Evolutionary conservation across 2,888 invertebrate species (phyloP), one percentile per base, ranked within the genome.

Genomic region (Phasia obesa): DNA sequence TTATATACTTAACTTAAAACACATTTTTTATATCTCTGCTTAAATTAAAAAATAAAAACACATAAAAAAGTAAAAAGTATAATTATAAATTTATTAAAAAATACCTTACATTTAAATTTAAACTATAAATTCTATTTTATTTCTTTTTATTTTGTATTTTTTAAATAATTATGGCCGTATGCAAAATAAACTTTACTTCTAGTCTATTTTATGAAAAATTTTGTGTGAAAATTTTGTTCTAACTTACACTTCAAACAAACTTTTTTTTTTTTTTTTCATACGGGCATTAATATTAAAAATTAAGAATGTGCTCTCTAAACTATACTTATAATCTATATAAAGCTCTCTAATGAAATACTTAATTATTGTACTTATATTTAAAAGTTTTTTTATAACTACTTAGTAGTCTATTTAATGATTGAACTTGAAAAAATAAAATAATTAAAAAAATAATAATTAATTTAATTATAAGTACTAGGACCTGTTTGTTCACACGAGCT

Each of bases 311-410:
- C 60, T 53, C 42, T 64, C 19, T 64, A 17, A 55, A 44, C 25
- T 23, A 6, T 23, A 70, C 44, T 35, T 70, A 31, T 49, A 59
- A 44, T 67, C 51, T 78, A 27, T 64, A 31, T 44, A 59, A 79
- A 15, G 73, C 73, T 79, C 79, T 79, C 79, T 78, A 73, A 51
- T 31, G n/a, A 67, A 64, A 31, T 67, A 71, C 65, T 83, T 79
- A 79, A 75, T 65, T 75, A 83, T 75, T 78, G 83, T 83, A 83
- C 83, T 83, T 83, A 83, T 79, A 83, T 60, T 75, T 74, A 82
- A 75, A 9, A 27, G 17, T 57, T 69, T 47, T 81, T 73, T 60
- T 71, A 62, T 42, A 73, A 82, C 82, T 78, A 82, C 82, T 49
- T 79, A 75, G 79, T 75, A 75, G 70, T 71, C 19, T 42, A 82